Conservation (phyloP, 2,113 vertebrate species). For the Murina feae region DNA sequence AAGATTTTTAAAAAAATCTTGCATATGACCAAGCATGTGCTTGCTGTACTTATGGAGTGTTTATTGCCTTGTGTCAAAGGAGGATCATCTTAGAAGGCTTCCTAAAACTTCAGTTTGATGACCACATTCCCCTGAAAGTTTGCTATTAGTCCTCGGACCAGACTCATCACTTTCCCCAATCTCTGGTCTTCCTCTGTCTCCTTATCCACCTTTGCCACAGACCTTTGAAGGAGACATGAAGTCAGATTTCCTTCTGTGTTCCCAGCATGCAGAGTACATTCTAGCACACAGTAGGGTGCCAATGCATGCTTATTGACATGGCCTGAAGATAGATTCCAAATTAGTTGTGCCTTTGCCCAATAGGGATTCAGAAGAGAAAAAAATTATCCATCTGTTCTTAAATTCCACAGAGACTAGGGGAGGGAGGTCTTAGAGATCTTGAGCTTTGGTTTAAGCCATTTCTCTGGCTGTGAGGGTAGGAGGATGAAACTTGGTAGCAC, state of each 20-base stretch:
- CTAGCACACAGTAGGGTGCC: neutral
- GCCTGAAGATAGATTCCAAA: neutral
- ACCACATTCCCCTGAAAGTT: too few species aligned
- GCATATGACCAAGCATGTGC: too few species aligned
- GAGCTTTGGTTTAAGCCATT: neutral
- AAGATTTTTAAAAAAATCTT: too few species aligned
- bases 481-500: neutral
- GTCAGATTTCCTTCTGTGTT: neutral
- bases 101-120: too few species aligned
- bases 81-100: too few species aligned
- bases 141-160: too few species aligned
- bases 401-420: conserved; percentile 10
- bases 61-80: too few species aligned
- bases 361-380: neutral
- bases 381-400: neutral
- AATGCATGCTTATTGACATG: accelerated
- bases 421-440: neutral
- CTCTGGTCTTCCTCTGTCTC: neutral
- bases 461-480: neutral
- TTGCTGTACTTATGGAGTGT: too few species aligned
- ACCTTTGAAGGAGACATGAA: neutral
- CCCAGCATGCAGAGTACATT: accelerated
- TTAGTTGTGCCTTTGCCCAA: neutral
- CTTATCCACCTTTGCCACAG: neutral
- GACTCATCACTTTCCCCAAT: neutral